These are phyloP conservation scores for Sylvilagus floridanus DNA, from an alignment of 2,797 vertebrate genomes.

Conservation along the genomic window DNA sequence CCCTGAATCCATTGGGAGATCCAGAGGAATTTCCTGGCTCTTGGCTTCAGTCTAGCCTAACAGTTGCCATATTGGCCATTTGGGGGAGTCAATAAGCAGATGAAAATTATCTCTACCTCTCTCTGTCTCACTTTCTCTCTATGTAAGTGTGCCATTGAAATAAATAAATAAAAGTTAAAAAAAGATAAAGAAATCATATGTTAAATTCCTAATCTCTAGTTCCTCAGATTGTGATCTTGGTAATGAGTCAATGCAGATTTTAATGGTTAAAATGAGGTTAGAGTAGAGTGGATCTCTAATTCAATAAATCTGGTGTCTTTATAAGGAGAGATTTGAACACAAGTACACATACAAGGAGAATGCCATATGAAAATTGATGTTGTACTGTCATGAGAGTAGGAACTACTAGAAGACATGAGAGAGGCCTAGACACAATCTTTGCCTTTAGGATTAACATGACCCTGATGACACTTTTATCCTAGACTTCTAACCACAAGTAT, in stretches of 20 bases:
- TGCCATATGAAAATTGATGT: not conserved
- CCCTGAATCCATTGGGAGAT: too few species aligned
- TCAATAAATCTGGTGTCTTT: not conserved
- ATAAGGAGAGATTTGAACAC: not conserved
- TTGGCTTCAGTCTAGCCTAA: too few species aligned
- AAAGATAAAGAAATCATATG: not conserved
- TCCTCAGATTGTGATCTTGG: not conserved
- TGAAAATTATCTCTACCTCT: too few species aligned
- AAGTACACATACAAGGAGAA: fast-evolving
- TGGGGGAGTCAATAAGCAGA: too few species aligned
- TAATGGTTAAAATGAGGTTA: not conserved
- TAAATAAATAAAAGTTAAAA: too few species aligned
- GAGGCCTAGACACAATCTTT: fast-evolving
- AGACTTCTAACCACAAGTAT: not conserved
- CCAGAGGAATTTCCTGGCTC: too few species aligned
- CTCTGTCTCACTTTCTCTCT: too few species aligned
- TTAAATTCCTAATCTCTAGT: not conserved
- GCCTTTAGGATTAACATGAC: too few species aligned
- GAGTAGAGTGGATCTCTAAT: not conserved
- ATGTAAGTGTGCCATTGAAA: too few species aligned
- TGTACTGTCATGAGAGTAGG: not conserved
- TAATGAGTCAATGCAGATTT: not conserved
- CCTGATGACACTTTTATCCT: not conserved
- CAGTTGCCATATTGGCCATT: too few species aligned
- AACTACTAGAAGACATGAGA: not conserved